Base-by-base conservation (phyloP, 2,113 vertebrate species). In the Procavia capensis region DNA sequence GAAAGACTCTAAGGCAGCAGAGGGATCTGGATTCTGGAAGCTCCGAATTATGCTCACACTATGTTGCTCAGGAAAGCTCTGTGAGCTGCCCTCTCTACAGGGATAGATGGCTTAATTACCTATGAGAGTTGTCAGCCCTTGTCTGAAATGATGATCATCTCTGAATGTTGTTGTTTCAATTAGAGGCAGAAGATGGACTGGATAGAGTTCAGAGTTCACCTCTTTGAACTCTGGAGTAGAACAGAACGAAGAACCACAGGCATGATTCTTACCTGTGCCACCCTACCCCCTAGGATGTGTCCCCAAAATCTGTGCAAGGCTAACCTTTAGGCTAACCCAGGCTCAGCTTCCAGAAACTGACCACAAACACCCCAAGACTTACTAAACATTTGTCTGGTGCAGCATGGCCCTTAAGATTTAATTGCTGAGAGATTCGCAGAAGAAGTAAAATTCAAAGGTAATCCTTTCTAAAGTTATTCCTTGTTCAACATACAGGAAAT, bases 221-320 rank as follows among this genome's bases (percentile, higher is more conserved):
- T 29, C 54, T 50, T 63, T 84, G 54, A 95, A 75, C 20, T 96
- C 31, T 84, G 85, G 78, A 39, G 7, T 36, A 61, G n/a, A 80
- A 79, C 11, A 59, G 57, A 10, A 76, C 61, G 39, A 39, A 41
- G 22, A 36, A 59, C 7, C 2, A 9, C 31, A 29, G 27, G 9
- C 45, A 3, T 85, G 39, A 66, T 27, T 75, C 34, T 24, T 13
- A 9, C 2, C 25, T 27, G 13, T 16, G 3, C 50, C 50, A 2
- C 47, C 13, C 11, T 54, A 54, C 68, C 5, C 2, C 4, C 24
- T 54, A 64, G 36, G 20, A 78, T 2, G 0, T 7, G 31, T 22
- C 24, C 0, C 5, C 5, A 17, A 57, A 9, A 63, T 11, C 70
- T 24, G 8, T 2, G 19, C 2, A 24, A 25, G 20, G 9, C 16